Evolutionary conservation across 2,113 vertebrate species (phyloP).

Genomic region (Ploceus nigricollis): DNA sequence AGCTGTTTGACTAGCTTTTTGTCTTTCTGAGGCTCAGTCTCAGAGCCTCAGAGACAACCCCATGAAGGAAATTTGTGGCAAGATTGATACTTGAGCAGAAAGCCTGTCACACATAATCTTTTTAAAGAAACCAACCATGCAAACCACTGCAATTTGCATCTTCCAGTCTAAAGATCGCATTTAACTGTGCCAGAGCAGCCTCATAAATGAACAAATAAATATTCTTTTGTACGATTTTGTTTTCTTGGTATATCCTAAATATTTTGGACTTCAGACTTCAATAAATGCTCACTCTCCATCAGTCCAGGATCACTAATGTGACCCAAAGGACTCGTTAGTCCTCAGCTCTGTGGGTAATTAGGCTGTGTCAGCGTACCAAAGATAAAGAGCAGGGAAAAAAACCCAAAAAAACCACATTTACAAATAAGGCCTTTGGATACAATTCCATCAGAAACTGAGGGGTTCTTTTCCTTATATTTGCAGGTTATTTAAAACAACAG

Average conservation of each 20-base stretch:
- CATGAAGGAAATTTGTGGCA: neutral
- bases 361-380: neutral
- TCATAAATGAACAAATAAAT: neutral
- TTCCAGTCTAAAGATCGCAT: neutral
- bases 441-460: neutral
- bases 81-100: conserved; percentile 16
- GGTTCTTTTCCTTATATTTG: neutral
- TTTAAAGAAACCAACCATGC: neutral
- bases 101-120: neutral
- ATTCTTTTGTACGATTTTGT: neutral
- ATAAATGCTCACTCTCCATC: neutral
- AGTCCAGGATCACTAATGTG: neutral
- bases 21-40: neutral
- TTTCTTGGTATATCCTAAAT: neutral
- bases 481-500: neutral
- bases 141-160: neutral
- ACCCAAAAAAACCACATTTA: neutral
- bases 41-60: neutral
- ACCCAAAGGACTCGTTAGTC: neutral
- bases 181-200: neutral
- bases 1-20: conserved; percentile 1
- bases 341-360: neutral
- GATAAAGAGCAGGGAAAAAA: neutral
- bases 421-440: neutral
- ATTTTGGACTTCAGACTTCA: neutral